Percentiles rank a stretch among this genome's conserved stretches.
Evolutionary conservation across 2,797 vertebrate genomes (phyloP).

Genomic region (Characodon lateralis): DNA sequence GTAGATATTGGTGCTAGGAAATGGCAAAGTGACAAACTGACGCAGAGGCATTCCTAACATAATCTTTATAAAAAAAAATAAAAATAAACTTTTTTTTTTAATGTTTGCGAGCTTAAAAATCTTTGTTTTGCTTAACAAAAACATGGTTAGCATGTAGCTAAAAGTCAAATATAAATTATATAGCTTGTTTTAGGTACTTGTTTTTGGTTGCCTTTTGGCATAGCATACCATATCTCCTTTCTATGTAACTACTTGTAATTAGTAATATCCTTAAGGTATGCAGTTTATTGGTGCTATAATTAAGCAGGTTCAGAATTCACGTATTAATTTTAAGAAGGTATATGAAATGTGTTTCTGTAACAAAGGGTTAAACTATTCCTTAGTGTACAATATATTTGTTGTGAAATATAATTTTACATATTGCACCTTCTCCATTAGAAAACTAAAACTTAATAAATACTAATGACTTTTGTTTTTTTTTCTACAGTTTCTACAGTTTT

Average conservation of each 20-base stretch:
- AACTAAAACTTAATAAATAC: slow-evolving; percentile 5
- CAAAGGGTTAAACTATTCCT: background rate
- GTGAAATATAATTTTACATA: slow-evolving; percentile 45
- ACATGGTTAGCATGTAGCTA: background rate
- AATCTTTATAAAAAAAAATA: background rate
- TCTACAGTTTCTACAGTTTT: background rate
- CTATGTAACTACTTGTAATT: background rate
- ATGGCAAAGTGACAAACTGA: background rate
- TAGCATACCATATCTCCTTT: background rate
- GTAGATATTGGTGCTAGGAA: background rate
- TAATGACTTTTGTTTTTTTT: rapidly evolving
- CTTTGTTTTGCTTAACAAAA: background rate
- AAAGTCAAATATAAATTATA: background rate
- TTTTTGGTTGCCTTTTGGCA: background rate
- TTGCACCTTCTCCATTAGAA: slow-evolving; percentile 55
- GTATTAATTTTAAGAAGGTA: background rate
- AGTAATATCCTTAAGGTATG: background rate
- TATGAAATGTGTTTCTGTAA: background rate
- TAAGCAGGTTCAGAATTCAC: too few species aligned
- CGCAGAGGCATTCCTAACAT: too few species aligned
- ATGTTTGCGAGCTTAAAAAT: background rate
- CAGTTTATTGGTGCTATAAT: too few species aligned
- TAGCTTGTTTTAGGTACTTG: background rate
- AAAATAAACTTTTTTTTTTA: background rate
- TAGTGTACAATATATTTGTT: background rate